Evolutionary conservation across 64 coral and sea anemone genomes (phyloP).

Genomic region (Dendrophyllia cribrosa): DNA sequence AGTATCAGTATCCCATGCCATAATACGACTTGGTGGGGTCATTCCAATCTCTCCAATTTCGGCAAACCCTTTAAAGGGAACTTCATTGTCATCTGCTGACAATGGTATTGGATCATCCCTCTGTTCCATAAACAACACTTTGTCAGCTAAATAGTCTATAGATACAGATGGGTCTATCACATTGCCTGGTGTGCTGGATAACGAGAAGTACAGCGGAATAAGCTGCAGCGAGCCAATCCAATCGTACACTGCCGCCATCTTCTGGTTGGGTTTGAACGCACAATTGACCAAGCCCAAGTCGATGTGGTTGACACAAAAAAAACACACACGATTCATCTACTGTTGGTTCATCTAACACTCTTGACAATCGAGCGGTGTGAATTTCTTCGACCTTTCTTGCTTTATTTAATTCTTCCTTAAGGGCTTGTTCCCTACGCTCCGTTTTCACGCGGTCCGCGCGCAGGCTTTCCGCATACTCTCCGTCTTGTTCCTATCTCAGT

Average conservation of each 20-base stretch:
- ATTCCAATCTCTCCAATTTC: neutral
- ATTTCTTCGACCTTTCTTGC: slow-evolving; percentile 27
- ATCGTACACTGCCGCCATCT: slow-evolving; percentile 45
- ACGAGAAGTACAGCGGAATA: slow-evolving; percentile 25
- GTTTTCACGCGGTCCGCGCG: neutral
- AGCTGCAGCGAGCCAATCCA: slow-evolving; percentile 52
- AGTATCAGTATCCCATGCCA: neutral
- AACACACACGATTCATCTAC: slow-evolving; percentile 24
- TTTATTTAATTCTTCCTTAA: slow-evolving; percentile 2
- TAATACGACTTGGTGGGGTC: neutral
- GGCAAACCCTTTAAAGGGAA: slow-evolving; percentile 42
- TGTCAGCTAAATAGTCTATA: neutral
- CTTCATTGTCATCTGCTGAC: slow-evolving; percentile 10
- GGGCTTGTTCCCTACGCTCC: neutral
- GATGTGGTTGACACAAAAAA: slow-evolving; percentile 23
- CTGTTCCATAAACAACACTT: slow-evolving; percentile 9
- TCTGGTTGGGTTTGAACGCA: slow-evolving; percentile 20
- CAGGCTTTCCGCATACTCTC: slow-evolving; percentile 6
- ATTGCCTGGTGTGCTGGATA: slow-evolving; percentile 7
- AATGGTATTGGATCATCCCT: slow-evolving; percentile 6
- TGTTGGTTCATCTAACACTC: slow-evolving; percentile 26
- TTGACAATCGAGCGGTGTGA: slow-evolving; percentile 6
- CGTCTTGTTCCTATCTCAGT: neutral
- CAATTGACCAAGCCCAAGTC: slow-evolving; percentile 30
- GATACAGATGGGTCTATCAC: neutral